A percentile compares a stretch with the other conserved stretches of the same genome.
Conservation (phyloP, 1,140 invertebrate species). For the roundworm (Caenorhabditis elegans) region DNA sequence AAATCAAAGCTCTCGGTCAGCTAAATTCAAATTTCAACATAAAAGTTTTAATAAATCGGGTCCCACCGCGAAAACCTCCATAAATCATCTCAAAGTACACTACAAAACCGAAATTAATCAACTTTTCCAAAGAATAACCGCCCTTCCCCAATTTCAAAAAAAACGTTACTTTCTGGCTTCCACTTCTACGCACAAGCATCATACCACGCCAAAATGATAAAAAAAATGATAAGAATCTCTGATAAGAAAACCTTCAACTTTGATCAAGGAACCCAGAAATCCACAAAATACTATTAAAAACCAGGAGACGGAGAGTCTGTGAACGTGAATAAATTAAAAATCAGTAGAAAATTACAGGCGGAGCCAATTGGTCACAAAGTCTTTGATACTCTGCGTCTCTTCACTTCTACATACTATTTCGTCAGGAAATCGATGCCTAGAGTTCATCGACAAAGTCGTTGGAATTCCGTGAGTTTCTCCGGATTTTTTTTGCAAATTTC, state of each 20-base stretch:
- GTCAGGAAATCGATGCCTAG: background rate
- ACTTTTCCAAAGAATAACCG: too few species aligned
- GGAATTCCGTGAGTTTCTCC: background rate
- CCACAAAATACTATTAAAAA: background rate
- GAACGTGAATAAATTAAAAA: constrained; percentile 22
- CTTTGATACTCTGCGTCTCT: background rate
- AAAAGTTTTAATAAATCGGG: too few species aligned
- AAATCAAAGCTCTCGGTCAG: too few species aligned
- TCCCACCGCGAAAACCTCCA: too few species aligned
- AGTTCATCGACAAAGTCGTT: background rate
- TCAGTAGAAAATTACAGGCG: background rate
- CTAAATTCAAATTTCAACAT: too few species aligned
- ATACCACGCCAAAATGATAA: background rate
- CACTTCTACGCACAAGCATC: background rate
- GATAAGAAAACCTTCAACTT: background rate
- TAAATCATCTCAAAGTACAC: too few species aligned
- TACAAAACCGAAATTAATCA: too few species aligned
- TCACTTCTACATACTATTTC: background rate
- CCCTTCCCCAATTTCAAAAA: too few species aligned
- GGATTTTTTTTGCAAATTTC: background rate
- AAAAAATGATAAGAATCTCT: background rate
- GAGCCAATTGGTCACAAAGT: background rate
- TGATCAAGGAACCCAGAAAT: background rate
- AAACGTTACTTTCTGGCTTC: too few species aligned
- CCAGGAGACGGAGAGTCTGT: background rate